phyloP scores from a whole-genome alignment of 2,797 vertebrate genomes.

The Tenualosa ilisha region DNA sequence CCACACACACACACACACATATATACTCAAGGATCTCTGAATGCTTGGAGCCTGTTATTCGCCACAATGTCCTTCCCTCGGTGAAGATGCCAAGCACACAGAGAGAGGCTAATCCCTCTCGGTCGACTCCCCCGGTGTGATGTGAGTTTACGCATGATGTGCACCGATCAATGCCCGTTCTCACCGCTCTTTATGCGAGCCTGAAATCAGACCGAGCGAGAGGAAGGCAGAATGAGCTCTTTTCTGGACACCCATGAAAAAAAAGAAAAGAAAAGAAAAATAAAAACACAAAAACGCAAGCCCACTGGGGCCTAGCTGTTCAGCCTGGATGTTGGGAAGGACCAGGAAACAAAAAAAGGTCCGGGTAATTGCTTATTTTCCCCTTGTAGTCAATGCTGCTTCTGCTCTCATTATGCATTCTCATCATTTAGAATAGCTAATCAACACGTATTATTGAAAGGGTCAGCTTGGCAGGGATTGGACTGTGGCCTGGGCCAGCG shows the following conservation, averaged over 20 bases:
- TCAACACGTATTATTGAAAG: background rate
- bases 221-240: background rate
- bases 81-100: constrained; percentile 20
- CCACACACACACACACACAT: constrained; percentile 28
- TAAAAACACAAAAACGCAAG: background rate
- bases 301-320: constrained; percentile 3
- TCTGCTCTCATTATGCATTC: background rate
- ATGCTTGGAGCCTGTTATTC: constrained; percentile 39
- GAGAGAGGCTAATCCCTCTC: constrained; percentile 26
- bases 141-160: constrained; percentile 33
- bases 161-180: background rate
- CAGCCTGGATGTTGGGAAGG: background rate
- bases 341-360: background rate
- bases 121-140: background rate
- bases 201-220: constrained; percentile 9
- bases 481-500: background rate
- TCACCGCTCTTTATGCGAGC: background rate
- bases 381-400: background rate
- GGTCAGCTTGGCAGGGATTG: constrained; percentile 1
- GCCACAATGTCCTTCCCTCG: constrained; percentile 29
- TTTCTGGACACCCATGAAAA: background rate
- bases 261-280: background rate
- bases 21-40: constrained; percentile 23
- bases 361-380: constrained; percentile 21
- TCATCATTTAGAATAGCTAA: background rate